These are phyloP conservation scores for Halocynthia roretzi DNA, from an alignment of 23 tunicate genomes.

Conservation along the genomic window DNA sequence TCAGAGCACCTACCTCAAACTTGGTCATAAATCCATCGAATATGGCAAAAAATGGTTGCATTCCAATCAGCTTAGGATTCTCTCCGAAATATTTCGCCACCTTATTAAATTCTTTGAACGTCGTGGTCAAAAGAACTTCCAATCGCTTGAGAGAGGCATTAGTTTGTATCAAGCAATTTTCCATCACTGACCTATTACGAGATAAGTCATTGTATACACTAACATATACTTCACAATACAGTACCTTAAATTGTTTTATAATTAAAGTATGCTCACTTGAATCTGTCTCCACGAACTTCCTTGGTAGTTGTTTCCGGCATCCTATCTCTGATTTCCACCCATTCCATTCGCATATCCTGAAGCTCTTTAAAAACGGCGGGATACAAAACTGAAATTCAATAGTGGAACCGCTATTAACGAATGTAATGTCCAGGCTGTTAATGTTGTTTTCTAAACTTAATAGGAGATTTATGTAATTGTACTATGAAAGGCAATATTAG, in stretches of 20 bases:
- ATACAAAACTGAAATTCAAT: conserved; percentile 52
- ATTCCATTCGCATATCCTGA: conserved; percentile 55
- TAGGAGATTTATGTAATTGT: no score
- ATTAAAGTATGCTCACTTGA: conserved; percentile 50
- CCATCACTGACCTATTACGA: conserved; percentile 63
- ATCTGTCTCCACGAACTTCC: conserved; percentile 54
- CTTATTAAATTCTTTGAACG: conserved; percentile 75
- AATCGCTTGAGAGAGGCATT: conserved; percentile 65
- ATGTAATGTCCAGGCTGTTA: no score
- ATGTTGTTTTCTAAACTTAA: no score
- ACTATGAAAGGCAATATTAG: no score
- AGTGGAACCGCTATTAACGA: no score
- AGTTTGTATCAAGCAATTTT: conserved; percentile 61
- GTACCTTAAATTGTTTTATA: background rate
- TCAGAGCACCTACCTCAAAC: conserved; percentile 46
- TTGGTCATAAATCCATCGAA: conserved; percentile 76
- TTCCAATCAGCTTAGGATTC: conserved; percentile 77
- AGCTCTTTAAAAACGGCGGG: conserved; percentile 79
- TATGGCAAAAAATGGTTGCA: conserved; percentile 88
- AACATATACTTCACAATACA: background rate
- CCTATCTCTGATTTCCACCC: conserved; percentile 71
- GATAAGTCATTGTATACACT: background rate
- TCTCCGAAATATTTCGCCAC: conserved; percentile 88
- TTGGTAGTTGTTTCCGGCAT: conserved; percentile 58
- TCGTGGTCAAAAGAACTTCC: conserved; percentile 48